Evolutionary conservation across 2,888 invertebrate species (phyloP).

Genomic region (Microctonus hyperodae): DNA sequence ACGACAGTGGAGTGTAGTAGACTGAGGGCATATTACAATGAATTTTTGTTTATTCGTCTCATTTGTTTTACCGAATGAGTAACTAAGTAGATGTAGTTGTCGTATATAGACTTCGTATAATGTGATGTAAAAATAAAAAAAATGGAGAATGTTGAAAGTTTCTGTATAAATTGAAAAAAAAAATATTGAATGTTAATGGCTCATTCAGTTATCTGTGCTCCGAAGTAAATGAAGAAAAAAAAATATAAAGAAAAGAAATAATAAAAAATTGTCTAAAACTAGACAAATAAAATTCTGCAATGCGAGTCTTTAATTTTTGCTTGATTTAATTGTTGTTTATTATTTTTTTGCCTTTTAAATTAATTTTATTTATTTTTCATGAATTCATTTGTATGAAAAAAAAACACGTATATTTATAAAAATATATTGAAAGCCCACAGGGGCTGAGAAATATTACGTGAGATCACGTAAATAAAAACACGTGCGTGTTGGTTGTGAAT

Average conservation of each 20-base stretch:
- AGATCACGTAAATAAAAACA: constrained; percentile 29
- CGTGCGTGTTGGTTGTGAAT: constrained; percentile 59
- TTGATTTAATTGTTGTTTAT: not conserved
- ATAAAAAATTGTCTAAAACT: constrained; percentile 1
- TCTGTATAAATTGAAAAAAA: constrained; percentile 16
- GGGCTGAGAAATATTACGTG: not conserved
- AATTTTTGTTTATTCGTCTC: constrained; percentile 1
- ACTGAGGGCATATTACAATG: constrained; percentile 15
- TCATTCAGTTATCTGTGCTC: not conserved
- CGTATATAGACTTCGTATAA: not conserved
- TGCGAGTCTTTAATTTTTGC: not conserved
- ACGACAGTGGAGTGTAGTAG: constrained; percentile 16
- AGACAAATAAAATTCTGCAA: not conserved
- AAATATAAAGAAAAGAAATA: not conserved
- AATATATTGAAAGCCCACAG: not conserved
- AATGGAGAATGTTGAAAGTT: constrained; percentile 12
- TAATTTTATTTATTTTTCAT: not conserved
- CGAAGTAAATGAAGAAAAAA: not conserved
- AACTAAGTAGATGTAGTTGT: constrained; percentile 1
- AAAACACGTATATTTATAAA: not conserved
- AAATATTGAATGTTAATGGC: constrained; percentile 5
- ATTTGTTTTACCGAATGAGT: constrained; percentile 7
- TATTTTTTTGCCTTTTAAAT: not conserved
- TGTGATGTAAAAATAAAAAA: constrained; percentile 17
- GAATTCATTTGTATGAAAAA: not conserved